Conservation (phyloP, 2,797 vertebrate genomes). For the Sebastes aleutianus region DNA sequence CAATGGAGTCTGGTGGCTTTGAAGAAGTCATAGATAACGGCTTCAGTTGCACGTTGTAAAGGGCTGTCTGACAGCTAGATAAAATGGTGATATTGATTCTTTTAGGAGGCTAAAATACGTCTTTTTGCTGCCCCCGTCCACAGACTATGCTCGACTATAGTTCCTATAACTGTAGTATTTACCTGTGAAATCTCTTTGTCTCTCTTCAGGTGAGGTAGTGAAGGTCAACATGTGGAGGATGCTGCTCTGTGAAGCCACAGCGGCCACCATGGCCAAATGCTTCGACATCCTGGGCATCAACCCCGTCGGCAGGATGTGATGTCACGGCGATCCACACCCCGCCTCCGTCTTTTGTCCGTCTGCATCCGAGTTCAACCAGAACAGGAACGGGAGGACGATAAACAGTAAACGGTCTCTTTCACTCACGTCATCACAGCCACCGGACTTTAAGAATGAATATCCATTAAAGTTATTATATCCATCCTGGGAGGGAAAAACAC, state of each 20-base stretch:
- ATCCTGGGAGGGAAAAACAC: not conserved
- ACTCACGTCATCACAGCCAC: not conserved
- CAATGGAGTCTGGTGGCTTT: no score
- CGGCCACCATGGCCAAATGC: constrained; percentile 91
- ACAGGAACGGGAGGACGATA: not conserved
- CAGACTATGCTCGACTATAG: no score
- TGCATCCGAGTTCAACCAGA: not conserved
- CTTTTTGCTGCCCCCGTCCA: no score
- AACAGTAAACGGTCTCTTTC: not conserved
- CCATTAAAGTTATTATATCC: not conserved
- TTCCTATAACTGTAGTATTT: not conserved
- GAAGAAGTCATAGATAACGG: no score
- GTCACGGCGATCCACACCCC: not conserved
- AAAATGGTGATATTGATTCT: no score
- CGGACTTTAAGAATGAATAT: not conserved
- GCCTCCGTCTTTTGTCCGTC: not conserved
- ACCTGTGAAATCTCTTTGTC: not conserved
- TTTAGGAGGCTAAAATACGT: no score
- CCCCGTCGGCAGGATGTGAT: constrained; percentile 93
- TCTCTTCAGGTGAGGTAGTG: constrained; percentile 86
- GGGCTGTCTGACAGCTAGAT: no score
- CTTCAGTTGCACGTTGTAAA: no score
- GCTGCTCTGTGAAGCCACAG: constrained; percentile 94
- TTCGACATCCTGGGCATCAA: constrained; percentile 94
- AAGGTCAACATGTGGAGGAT: constrained; percentile 97